Percentiles rank a stretch among this genome's conserved stretches.
Evolutionary conservation across 1,140 invertebrate species (phyloP).

Genomic region (Eriosoma lanigerum): DNA sequence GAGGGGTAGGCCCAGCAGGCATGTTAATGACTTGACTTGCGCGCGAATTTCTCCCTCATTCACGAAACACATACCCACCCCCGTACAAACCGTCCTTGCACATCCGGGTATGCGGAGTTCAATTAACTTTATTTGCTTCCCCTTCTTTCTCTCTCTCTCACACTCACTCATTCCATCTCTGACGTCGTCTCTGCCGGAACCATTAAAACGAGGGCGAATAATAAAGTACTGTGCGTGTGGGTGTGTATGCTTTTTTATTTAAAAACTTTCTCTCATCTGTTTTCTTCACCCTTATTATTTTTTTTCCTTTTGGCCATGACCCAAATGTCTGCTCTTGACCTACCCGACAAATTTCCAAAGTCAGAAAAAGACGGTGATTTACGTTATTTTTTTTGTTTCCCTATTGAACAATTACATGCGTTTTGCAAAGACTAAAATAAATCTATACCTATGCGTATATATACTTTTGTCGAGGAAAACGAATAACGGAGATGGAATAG

Average conservation of each 20-base stretch:
- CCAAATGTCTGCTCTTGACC: conserved; percentile 47
- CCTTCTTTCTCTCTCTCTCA: background rate
- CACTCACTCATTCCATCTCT: conserved; percentile 1
- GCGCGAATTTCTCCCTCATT: conserved; percentile 49
- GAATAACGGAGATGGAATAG: background rate
- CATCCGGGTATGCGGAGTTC: conserved; percentile 42
- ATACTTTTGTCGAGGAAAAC: background rate
- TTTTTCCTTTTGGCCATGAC: conserved; percentile 41
- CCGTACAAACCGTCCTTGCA: conserved; percentile 6
- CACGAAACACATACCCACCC: conserved; percentile 28
- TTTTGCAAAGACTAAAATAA: background rate
- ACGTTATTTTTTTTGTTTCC: background rate
- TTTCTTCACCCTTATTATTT: conserved; percentile 36
- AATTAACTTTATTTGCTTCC: conserved; percentile 50
- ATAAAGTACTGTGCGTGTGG: conserved; percentile 17
- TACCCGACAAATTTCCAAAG: conserved; percentile 38
- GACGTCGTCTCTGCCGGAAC: conserved; percentile 24
- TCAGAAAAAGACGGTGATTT: background rate
- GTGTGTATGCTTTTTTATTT: conserved; percentile 40
- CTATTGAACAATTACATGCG: too few species aligned
- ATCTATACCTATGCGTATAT: background rate
- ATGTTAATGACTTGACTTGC: conserved; percentile 50
- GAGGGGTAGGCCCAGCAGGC: conserved; percentile 36
- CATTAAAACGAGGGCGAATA: conserved; percentile 49
- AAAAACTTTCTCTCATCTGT: conserved; percentile 48